Percentiles rank a stretch among this genome's conserved stretches.
phyloP scores from a whole-genome alignment of 2,888 invertebrate genomes.

The Phyto melanocephala region DNA sequence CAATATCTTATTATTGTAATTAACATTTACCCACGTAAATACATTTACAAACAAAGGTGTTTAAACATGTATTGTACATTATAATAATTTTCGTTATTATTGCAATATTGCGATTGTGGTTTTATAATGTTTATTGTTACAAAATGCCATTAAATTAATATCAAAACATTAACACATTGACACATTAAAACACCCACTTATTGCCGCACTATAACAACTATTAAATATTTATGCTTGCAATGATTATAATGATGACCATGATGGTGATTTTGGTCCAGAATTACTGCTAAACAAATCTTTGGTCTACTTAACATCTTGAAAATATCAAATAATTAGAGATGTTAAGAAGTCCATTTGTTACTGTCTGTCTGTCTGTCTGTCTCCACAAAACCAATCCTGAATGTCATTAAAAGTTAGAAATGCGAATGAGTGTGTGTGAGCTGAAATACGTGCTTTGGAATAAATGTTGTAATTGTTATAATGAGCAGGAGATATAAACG shows the following conservation, averaged over 20 bases:
- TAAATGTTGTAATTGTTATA: not conserved
- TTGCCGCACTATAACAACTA: not conserved
- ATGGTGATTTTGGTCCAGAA: not conserved
- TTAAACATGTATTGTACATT: not conserved
- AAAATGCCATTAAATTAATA: constrained; percentile 38
- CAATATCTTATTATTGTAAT: not conserved
- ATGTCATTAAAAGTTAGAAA: not conserved
- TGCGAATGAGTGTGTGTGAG: not conserved
- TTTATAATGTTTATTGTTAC: not conserved
- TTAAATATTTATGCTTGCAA: constrained; percentile 20
- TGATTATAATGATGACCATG: not conserved
- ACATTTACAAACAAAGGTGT: not conserved
- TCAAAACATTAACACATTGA: constrained; percentile 48
- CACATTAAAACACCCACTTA: not conserved
- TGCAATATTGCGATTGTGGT: not conserved
- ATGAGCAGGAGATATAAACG: not conserved
- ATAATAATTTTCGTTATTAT: not conserved
- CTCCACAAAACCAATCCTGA: not conserved
- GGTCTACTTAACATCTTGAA: not conserved
- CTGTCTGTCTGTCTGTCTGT: not conserved
- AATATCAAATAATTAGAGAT: constrained; percentile 14
- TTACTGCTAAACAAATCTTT: not conserved
- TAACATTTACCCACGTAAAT: not conserved
- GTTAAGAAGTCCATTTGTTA: constrained; percentile 12
- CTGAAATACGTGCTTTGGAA: constrained; percentile 2